Conservation (phyloP, 2,797 vertebrate species). For the Sandelia bainsii region DNA sequence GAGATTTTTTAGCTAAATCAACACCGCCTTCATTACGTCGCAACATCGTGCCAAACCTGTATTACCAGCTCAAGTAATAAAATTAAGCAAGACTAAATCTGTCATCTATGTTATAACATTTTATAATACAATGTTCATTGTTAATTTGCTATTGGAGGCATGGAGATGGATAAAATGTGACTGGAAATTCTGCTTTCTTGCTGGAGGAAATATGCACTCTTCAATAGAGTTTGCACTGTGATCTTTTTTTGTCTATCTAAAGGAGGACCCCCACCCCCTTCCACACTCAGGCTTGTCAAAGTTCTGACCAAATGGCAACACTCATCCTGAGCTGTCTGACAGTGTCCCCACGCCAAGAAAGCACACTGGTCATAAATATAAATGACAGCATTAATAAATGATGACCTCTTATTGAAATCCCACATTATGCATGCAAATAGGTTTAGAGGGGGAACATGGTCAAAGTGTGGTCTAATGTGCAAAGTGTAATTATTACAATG, state of each 20-base stretch:
- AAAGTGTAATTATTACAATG: conserved; percentile 72
- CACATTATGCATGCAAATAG: conserved; percentile 79
- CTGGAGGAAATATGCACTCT: neutral
- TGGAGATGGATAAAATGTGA: conserved; percentile 1
- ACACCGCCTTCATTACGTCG: conserved; percentile 23
- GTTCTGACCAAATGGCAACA: conserved; percentile 5
- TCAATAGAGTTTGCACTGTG: neutral
- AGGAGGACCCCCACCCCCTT: neutral
- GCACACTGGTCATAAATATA: conserved; percentile 77
- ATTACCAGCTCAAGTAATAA: conserved; percentile 33
- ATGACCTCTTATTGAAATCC: conserved; percentile 69
- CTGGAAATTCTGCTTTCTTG: neutral
- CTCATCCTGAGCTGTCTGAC: conserved; percentile 39
- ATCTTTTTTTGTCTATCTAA: neutral
- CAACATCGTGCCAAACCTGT: conserved; percentile 41
- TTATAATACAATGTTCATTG: neutral
- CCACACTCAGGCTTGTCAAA: conserved; percentile 2
- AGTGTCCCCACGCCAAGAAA: conserved; percentile 30
- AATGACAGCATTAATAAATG: conserved; percentile 81
- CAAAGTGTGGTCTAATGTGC: conserved; percentile 63
- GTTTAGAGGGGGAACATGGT: conserved; percentile 59
- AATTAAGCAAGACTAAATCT: conserved; percentile 39
- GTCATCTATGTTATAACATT: conserved; percentile 30
- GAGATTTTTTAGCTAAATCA: conserved; percentile 37
- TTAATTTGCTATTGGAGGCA: conserved; percentile 28